A percentile compares a stretch with the other conserved stretches of the same genome.
phyloP scores from a whole-genome alignment of 23 tunicate genomes.

The Styela plicata region DNA sequence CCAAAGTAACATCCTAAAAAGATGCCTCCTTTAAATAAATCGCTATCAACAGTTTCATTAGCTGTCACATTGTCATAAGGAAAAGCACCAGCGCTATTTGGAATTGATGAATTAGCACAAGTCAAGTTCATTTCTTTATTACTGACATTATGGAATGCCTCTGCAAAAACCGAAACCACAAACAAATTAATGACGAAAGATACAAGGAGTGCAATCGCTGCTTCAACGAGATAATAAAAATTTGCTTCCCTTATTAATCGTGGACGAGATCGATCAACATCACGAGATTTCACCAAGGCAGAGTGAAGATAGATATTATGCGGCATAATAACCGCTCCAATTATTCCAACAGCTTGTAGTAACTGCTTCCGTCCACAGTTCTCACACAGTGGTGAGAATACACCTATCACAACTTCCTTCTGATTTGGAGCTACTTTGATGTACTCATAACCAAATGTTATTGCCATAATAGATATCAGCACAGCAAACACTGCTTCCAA shows the following conservation, averaged over 20 bases:
- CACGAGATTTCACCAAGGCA: conserved; percentile 89
- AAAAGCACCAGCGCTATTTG: conserved; percentile 41
- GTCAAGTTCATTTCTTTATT: conserved; percentile 34
- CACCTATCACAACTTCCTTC: conserved; percentile 73
- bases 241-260: conserved; percentile 75
- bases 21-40: conserved; percentile 80
- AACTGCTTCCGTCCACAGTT: conserved; percentile 72
- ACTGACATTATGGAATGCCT: conserved; percentile 55
- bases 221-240: conserved; percentile 72
- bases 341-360: conserved; percentile 90
- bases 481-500: conserved; percentile 90
- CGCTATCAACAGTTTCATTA: conserved; percentile 46
- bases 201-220: conserved; percentile 65
- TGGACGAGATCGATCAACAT: conserved; percentile 55
- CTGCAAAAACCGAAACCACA: conserved; percentile 96
- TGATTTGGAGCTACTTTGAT: conserved; percentile 82
- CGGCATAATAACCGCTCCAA: conserved; percentile 96
- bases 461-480: conserved; percentile 79
- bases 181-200: conserved; percentile 85
- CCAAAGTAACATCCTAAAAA: conserved; percentile 83
- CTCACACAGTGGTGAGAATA: conserved; percentile 62
- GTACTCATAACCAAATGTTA: conserved; percentile 92
- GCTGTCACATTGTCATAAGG: conserved; percentile 32
- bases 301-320: conserved; percentile 96
- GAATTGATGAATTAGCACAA: conserved; percentile 59